Evolutionary conservation across 2,888 invertebrate species (phyloP).

Genomic region (Lithophane semibrunnea): DNA sequence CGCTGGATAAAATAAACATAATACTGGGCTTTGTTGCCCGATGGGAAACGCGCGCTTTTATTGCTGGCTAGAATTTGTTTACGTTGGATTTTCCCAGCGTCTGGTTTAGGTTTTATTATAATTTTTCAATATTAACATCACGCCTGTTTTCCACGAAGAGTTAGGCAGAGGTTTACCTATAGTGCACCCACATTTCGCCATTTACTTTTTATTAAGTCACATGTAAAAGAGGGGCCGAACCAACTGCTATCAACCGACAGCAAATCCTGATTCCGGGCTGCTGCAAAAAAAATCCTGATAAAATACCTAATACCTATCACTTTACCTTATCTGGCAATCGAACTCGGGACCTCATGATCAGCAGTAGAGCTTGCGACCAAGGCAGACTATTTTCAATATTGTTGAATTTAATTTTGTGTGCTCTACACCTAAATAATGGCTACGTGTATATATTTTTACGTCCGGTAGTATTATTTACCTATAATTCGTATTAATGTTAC

Average conservation of each 20-base stretch:
- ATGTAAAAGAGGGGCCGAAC: too few relatives aligned
- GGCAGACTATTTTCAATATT: background rate
- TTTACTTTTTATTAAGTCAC: background rate
- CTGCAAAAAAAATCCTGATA: background rate
- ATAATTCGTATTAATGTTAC: background rate
- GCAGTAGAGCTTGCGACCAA: background rate
- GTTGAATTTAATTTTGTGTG: too few relatives aligned
- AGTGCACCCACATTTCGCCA: background rate
- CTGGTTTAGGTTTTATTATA: background rate
- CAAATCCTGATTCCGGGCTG: too few relatives aligned
- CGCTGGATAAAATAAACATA: constrained; percentile 67
- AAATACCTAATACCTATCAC: background rate
- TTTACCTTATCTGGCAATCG: background rate
- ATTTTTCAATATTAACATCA: background rate
- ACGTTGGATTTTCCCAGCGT: constrained; percentile 5
- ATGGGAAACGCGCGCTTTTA: constrained; percentile 32
- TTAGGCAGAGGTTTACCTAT: background rate
- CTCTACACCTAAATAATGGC: too few relatives aligned
- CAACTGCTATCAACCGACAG: too few relatives aligned
- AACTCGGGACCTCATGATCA: background rate
- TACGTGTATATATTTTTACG: background rate
- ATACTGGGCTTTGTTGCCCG: constrained; percentile 52
- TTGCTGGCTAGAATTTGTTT: constrained; percentile 21
- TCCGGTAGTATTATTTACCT: background rate
- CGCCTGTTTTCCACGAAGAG: background rate